Base-by-base conservation (phyloP, 2,797 vertebrate genomes). In the Myripristis murdjan region DNA sequence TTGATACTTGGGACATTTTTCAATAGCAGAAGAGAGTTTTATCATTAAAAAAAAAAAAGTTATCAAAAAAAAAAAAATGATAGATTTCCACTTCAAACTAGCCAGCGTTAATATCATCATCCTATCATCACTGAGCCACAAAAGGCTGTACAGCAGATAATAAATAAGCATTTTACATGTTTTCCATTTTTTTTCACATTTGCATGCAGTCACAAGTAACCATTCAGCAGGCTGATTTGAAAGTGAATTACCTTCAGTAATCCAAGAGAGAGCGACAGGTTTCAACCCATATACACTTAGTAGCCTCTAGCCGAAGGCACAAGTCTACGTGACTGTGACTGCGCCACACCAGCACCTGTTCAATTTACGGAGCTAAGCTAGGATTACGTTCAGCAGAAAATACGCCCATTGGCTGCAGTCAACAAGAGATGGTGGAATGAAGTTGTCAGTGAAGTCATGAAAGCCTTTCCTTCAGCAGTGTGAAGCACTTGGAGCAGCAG, bases 331-430 rank as follows among this genome's bases (percentile, higher is more conserved):
- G 51, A 52, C 1, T 4, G 46, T 73, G 53, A 1, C 53, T 58
- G 15, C 54, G 58, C 61, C 31, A 15, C 48, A 44, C 54, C 66
- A 60, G 33, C 82, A 85, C 73, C 88, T 86, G 77, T 66, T 76
- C 67, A 72, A 23, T 75, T 72, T 59, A 75, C 65, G 64, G 22
- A 77, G 58, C 70, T 67, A 67, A 89, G 79, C 78, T 60, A 55
- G 68, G 79, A 87, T 89, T 88, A 81, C 10, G 18, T 24, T 44
- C 35, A 55, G 26, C 6, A 9, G 74, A 70, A 18, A 37, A 70
- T 52, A 0, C 2, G 2, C 41, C 33, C 1, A 6, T 64, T 57
- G 26, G 58, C 51, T 69, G 62, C 41, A 24, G 62, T 69, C 31
- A 54, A 53, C 51, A 28, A 37, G 58, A 64, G 39, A 15, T 20